These are phyloP conservation scores for Nomada hirtipes DNA, from an alignment of 2,888 invertebrate genomes.

Conservation along the genomic window DNA sequence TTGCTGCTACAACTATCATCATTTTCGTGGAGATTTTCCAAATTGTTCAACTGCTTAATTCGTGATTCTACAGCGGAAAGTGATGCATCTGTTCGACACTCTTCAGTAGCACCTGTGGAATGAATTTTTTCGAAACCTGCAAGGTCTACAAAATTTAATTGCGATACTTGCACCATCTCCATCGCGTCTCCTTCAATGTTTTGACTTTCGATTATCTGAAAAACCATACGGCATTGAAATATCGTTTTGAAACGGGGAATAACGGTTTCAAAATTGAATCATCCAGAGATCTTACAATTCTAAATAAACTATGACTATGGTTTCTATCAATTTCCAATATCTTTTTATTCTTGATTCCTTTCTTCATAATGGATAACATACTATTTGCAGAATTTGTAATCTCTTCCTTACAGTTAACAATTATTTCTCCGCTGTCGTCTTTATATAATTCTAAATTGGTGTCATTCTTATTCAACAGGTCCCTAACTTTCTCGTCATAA, in stretches of 20 bases:
- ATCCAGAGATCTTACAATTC: constrained; percentile 88
- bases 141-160: constrained; percentile 94
- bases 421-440: constrained; percentile 86
- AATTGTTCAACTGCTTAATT: constrained; percentile 91
- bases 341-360: constrained; percentile 89
- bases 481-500: constrained; percentile 93
- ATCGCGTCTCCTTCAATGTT: constrained; percentile 85
- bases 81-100: constrained; percentile 92
- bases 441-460: constrained; percentile 88
- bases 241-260: neutral
- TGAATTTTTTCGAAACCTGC: constrained; percentile 94
- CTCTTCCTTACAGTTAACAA: constrained; percentile 88
- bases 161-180: constrained; percentile 89
- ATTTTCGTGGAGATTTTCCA: constrained; percentile 81
- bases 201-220: constrained; percentile 88
- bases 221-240: constrained; percentile 4
- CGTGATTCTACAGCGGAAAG: constrained; percentile 91
- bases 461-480: constrained; percentile 88
- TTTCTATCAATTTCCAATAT: constrained; percentile 94
- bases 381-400: constrained; percentile 88
- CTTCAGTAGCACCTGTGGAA: constrained; percentile 92
- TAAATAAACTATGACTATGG: constrained; percentile 94
- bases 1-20: constrained; percentile 93
- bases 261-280: constrained; percentile 16
- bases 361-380: constrained; percentile 86